phyloP scores from a whole-genome alignment of 2,113 vertebrate genomes.

The Chionodraco myersi region DNA sequence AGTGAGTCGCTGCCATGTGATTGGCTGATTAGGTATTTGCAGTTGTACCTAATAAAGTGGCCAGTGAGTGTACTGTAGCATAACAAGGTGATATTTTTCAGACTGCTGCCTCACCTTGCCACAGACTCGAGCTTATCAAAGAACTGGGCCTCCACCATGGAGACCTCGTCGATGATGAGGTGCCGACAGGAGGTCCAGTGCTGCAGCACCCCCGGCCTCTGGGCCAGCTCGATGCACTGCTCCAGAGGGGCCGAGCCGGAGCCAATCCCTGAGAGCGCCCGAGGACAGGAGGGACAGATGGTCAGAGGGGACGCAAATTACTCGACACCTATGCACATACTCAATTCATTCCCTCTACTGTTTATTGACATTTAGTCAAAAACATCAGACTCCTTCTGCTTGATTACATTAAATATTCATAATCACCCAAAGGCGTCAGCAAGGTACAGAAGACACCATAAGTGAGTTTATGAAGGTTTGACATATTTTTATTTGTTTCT shows the following conservation, averaged over 20 bases:
- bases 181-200: slow-evolving; percentile 93
- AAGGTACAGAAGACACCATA: not conserved
- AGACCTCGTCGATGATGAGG: slow-evolving; percentile 96
- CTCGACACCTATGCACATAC: not conserved
- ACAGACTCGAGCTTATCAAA: slow-evolving; percentile 96
- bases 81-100: not conserved
- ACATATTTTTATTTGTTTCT: no score
- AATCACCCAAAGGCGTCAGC: not conserved
- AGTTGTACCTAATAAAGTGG: no score
- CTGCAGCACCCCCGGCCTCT: slow-evolving; percentile 88
- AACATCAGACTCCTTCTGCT: not conserved
- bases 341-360: not conserved
- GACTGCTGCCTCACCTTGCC: slow-evolving; percentile 85
- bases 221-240: slow-evolving; percentile 93
- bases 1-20: no score
- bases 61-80: not conserved
- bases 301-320: slow-evolving; percentile 20
- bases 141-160: slow-evolving; percentile 95
- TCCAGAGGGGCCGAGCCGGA: slow-evolving; percentile 90
- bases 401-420: slow-evolving; percentile 22
- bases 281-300: not conserved
- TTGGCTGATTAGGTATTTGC: no score
- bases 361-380: slow-evolving; percentile 43
- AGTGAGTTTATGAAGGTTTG: no score
- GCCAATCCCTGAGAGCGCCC: slow-evolving; percentile 87